Evolutionary conservation across 2,888 invertebrate species (phyloP), one percentile per base, ranked within the genome.

Genomic region (Drosophila engyochracea): DNA sequence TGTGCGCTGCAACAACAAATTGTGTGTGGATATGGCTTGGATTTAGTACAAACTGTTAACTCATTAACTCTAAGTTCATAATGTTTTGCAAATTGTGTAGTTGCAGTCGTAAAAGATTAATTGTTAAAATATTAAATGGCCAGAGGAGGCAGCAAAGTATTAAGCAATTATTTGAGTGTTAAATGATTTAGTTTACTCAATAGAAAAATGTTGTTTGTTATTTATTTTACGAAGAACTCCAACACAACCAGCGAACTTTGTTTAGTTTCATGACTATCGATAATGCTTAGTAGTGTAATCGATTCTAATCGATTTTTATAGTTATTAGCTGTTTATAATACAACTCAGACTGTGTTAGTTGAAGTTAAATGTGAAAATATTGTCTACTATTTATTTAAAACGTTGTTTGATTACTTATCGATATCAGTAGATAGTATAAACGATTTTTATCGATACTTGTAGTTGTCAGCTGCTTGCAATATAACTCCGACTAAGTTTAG

Each of bases 221-320:
- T 37, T 19, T 37, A 1, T 37, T 19, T 19, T 19, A 7, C 6
- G 16, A 16, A 10, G 10, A n/a, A n/a, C 4, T 41, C 10, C n/a
- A 4, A n/a, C 10, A n/a, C n/a, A 41, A 41, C 0, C n/a, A n/a
- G 41, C 10, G 10, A 41, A 1, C 7, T 37, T 3, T 19, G 7
- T 16, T 16, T 39, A 9, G 0, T 39, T 39, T 0, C 0, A 0
- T 9, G 39, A 39, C 6, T 6, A 31, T 12, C 30, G 30, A 31
- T n/a, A 31, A 4, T 0, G 1, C 9, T 14, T 16, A 16, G 4
- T 1, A 31, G 1, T n/a, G 14, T 1, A 14, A 33, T 33, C 33
- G 33, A 33, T 22, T 31, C 0, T 33, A 22, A 22, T 53, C 22
- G 9, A 53, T 14, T 53, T 6, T 12, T 37, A 25, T 25, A 31